These are phyloP conservation scores for Anodontia alba DNA, from an alignment of 2,888 invertebrate species.

Conservation along the genomic window DNA sequence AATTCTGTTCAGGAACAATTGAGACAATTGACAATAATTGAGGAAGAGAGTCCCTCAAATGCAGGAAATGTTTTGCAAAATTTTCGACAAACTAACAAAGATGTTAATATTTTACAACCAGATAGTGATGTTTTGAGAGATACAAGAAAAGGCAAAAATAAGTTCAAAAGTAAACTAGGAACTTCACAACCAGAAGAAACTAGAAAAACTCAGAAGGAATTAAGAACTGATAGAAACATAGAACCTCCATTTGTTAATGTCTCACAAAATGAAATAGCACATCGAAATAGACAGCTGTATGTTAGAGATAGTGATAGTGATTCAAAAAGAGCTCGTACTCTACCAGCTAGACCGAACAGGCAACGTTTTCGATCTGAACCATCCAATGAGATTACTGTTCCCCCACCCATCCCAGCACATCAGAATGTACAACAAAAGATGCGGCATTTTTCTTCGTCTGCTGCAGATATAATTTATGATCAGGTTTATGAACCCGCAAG, in stretches of 20 bases:
- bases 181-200: background rate
- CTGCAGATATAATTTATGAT: slow-evolving; percentile 15
- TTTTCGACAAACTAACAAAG: background rate
- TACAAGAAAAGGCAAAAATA: slow-evolving; percentile 1
- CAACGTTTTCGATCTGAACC: slow-evolving; percentile 12
- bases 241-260: slow-evolving; percentile 52
- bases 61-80: slow-evolving; percentile 15
- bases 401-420: slow-evolving; percentile 15
- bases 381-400: slow-evolving; percentile 26
- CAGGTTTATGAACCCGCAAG: slow-evolving; percentile 17
- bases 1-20: slow-evolving; percentile 74
- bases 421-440: background rate
- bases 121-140: background rate
- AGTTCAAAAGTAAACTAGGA: background rate
- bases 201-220: background rate
- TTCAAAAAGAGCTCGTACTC: background rate
- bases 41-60: slow-evolving; percentile 70
- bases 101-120: slow-evolving; percentile 13
- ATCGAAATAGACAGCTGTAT: slow-evolving; percentile 47
- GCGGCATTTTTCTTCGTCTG: background rate
- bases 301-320: slow-evolving; percentile 47
- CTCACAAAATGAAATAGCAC: slow-evolving; percentile 50
- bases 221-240: background rate
- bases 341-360: background rate
- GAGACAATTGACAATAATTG: slow-evolving; percentile 75